Evolutionary conservation across 1,140 invertebrate species (phyloP), one percentile per base, ranked within the genome.

Genomic region (Sitophilus oryzae): DNA sequence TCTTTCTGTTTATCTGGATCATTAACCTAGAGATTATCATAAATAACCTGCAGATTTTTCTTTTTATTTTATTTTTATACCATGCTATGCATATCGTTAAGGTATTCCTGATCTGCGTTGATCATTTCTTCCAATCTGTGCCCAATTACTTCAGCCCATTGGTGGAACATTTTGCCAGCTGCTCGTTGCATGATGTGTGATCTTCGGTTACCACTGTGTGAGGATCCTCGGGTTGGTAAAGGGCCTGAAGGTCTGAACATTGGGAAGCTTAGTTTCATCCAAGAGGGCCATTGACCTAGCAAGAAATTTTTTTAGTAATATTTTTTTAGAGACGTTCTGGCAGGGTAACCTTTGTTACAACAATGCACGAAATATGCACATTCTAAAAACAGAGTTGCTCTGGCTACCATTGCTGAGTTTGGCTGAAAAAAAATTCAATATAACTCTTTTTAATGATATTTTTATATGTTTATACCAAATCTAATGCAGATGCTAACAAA

Each of bases 361-460:
- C 88, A 85, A 70, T 98, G 93, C 0, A 99, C 94, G 66, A 98
- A 90, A 72, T 96, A 86, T 3, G 93, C 87, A 72, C 95, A 98
- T 74, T 99, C 96, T 25, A 99, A 73, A 21, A 98, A 71, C 25
- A 98, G 79, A 1, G 89, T 83, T 11, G 96, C 96, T 67, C 94
- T 75, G 0, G 91, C 81, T 0, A 96, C 85, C 0, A 99, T 85
- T 2, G 96, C 93, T 18, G 96, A 91, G 73, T 96, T 81, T 0
- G 89, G 93, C 92, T 97, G 71, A 34, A 80, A 78, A 47, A 37
- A 57, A 20, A 21, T 34, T 50, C 14, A 47, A 34, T 30, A 30
- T 40, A 10, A 19, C 8, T 16, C 4, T 0, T 48, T 49, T 3
- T 15, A 16, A n/a, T 22, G 20, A 44, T 52, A n/a, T 25, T 45